Conservation (phyloP, 2,113 vertebrate genomes). For the Sinocyclocheilus grahami region DNA sequence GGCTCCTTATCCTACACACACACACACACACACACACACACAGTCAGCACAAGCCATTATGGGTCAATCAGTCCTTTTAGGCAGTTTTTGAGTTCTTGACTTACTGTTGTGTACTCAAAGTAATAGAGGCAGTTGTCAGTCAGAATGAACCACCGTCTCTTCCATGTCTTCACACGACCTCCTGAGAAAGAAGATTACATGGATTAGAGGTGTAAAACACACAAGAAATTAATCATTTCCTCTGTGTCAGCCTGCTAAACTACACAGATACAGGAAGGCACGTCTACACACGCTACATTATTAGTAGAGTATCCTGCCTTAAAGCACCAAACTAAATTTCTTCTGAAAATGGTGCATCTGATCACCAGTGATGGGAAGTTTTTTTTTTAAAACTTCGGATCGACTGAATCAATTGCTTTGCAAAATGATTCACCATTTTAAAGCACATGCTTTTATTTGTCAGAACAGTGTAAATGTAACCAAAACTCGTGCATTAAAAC, state of each 20-base stretch:
- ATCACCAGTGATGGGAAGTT: too few species aligned
- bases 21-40: too few species aligned
- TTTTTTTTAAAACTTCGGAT: background rate
- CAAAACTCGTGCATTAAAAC: background rate
- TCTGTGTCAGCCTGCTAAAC: background rate
- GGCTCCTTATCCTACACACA: constrained; percentile 76
- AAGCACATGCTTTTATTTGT: background rate
- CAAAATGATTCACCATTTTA: background rate
- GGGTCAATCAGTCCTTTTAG: too few species aligned
- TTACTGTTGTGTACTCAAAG: constrained; percentile 83
- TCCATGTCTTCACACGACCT: constrained; percentile 82
- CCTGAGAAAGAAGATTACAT: constrained; percentile 63
- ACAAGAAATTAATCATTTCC: background rate
- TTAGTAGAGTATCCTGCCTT: too few species aligned
- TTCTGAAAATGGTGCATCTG: too few species aligned
- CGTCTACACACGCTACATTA: too few species aligned
- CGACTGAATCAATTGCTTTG: background rate
- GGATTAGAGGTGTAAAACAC: constrained; percentile 38
- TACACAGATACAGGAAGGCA: background rate
- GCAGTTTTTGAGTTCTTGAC: too few species aligned
- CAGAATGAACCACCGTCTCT: constrained; percentile 80
- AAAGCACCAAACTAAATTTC: too few species aligned
- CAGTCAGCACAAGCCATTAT: too few species aligned
- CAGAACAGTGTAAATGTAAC: background rate
- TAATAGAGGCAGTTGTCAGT: constrained; percentile 83